phyloP scores from a whole-genome alignment of 2,888 invertebrate genomes.

The Hydrotaea cyrtoneurina region DNA sequence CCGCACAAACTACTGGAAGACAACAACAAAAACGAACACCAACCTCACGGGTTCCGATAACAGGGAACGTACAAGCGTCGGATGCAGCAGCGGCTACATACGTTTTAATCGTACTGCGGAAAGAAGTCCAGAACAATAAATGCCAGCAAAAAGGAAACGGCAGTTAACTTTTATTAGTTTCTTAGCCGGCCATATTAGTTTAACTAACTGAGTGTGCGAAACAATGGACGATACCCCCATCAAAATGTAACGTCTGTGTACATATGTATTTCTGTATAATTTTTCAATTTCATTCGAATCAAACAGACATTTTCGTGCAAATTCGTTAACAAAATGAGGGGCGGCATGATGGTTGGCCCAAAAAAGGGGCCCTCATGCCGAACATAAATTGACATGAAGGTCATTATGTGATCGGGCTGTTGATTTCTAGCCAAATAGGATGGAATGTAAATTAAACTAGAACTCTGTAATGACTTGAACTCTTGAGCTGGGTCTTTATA shows the following conservation, averaged over 20 bases:
- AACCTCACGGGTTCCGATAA: background rate
- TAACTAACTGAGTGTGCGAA: conserved; percentile 5
- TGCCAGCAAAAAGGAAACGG: conserved; percentile 2
- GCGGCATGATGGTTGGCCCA: too few relatives aligned
- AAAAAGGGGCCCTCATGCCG: too few relatives aligned
- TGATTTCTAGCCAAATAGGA: too few relatives aligned
- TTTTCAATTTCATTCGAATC: conserved; percentile 14
- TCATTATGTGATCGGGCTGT: too few relatives aligned
- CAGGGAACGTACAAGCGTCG: conserved; percentile 1
- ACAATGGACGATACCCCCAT: background rate
- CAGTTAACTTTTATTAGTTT: conserved; percentile 32
- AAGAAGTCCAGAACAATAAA: conserved; percentile 31
- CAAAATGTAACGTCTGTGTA: background rate
- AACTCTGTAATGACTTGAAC: too few relatives aligned
- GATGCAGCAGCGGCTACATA: background rate
- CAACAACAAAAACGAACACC: too few relatives aligned
- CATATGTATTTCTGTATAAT: background rate
- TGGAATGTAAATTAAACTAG: too few relatives aligned
- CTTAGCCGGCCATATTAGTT: background rate
- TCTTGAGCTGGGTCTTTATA: too few relatives aligned
- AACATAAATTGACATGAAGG: too few relatives aligned
- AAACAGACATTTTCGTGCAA: background rate
- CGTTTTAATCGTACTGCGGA: conserved; percentile 1
- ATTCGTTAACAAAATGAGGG: too few relatives aligned
- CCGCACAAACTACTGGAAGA: too few relatives aligned